Base-by-base conservation (phyloP, 2,888 invertebrate species). In the Coenonympha glycerion region DNA sequence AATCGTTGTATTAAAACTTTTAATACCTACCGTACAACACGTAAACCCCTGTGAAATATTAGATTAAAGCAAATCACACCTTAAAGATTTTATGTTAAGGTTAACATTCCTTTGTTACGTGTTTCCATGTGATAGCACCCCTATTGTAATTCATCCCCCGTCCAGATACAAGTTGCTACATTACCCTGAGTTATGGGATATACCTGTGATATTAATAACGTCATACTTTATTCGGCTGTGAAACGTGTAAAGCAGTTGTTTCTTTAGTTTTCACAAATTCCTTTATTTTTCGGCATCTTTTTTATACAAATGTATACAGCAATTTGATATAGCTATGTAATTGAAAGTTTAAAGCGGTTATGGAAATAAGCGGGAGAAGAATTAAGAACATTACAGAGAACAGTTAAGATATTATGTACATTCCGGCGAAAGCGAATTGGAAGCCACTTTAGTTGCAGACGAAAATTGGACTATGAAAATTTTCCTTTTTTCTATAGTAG, bases 111-210 rank as follows among this genome's bases (percentile, higher is more conserved):
- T 13, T 9, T 41, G 41, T 2, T 11, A 6, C n/a, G 18, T 11
- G 11, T 45, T 33, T 39, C 44, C 33, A 33, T 44, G 15, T 37
- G 36, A 46, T 47, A 36, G 42, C 42, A 31, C 55, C 47, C 52
- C 41, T 36, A 55, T 55, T 55, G 41, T 52, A 47, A 55, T 55
- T 52, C 55, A 46, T 42, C 52, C 52, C 36, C 31, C 41, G 55
- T 55, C 34, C 52, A 44, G 42, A 55, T 41, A 52, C 52, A 49
- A 55, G 45, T 55, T 46, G 52, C 33, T 51, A 51, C 44, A 36
- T 48, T 44, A 52, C 45, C 24, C 39, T 30, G 51, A 54, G 39
- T 51, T 54, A 51, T 51, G 47, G 45, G 49, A 45, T 40, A 45
- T 40, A 40, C 22, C 36, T 40, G 36, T 31, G 33, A 51, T 54